phyloP scores from a whole-genome alignment of 2,797 vertebrate genomes.

The Percopsis omiscomaycus region DNA sequence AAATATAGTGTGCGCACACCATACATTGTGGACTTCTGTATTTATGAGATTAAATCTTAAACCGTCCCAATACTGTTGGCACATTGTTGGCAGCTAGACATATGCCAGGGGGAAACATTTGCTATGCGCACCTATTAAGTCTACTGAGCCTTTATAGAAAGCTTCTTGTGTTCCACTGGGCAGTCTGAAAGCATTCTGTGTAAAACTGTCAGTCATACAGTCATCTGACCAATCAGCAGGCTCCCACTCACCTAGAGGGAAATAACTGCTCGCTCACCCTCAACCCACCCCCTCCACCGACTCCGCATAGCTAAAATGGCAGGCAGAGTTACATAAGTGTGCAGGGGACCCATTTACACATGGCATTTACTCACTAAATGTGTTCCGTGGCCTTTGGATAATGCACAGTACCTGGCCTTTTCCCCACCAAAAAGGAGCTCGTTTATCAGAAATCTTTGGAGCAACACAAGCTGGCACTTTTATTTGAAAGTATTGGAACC shows the following conservation, averaged over 20 bases:
- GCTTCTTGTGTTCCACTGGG: conserved; percentile 8
- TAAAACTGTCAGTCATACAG: conserved; percentile 40
- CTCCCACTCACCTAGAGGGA: conserved; percentile 27
- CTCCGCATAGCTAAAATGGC: conserved; percentile 39
- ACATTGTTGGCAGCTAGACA: too few species aligned
- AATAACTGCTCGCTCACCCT: conserved; percentile 30
- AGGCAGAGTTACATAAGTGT: conserved; percentile 21
- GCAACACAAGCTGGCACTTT: neutral
- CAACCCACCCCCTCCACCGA: neutral
- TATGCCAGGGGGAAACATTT: neutral
- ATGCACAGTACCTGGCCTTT: conserved; percentile 39
- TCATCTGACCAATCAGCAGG: conserved; percentile 42
- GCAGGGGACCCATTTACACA: conserved; percentile 50
- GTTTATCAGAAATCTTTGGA: conserved; percentile 46
- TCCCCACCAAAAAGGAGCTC: conserved; percentile 9
- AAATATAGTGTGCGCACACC: neutral
- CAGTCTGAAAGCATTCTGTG: conserved; percentile 11
- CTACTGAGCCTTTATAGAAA: neutral
- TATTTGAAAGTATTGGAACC: conserved; percentile 1
- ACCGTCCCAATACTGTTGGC: too few species aligned
- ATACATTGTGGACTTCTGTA: too few species aligned
- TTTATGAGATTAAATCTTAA: too few species aligned
- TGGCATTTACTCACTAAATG: conserved; percentile 65
- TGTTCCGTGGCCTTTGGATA: conserved; percentile 65
- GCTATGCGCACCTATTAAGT: neutral